Conservation (phyloP, 1,140 invertebrate genomes). For the Drosophila gunungcola region DNA sequence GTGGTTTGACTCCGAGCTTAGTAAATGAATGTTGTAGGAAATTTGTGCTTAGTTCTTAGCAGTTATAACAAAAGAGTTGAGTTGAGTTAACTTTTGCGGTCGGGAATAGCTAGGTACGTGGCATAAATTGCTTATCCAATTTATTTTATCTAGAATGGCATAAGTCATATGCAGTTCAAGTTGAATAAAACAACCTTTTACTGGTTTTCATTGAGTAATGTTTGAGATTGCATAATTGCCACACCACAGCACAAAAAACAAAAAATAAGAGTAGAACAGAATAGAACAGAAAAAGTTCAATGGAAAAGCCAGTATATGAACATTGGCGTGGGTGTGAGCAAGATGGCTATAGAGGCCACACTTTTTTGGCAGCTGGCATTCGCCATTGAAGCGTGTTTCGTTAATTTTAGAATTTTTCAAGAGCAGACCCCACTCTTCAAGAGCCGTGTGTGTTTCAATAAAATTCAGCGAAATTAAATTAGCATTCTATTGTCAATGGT, state of each 20-base stretch:
- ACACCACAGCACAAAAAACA: not conserved
- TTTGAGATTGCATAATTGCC: constrained; percentile 42
- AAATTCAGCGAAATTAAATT: constrained; percentile 59
- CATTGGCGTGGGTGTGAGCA: constrained; percentile 10
- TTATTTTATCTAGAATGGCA: not conserved
- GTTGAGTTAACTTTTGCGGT: constrained; percentile 1
- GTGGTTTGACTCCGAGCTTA: constrained; percentile 9
- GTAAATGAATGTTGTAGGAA: constrained; percentile 6
- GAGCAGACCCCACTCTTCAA: constrained; percentile 14
- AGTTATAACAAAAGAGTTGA: constrained; percentile 6
- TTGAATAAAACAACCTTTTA: constrained; percentile 17
- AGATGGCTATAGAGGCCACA: constrained; percentile 35
- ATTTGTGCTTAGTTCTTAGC: not conserved
- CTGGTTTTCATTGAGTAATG: constrained; percentile 21
- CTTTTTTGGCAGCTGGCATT: constrained; percentile 45
- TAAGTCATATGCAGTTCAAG: constrained; percentile 1
- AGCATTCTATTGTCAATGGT: constrained; percentile 56
- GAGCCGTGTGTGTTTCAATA: constrained; percentile 12
- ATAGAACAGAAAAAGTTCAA: constrained; percentile 32
- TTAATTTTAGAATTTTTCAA: constrained; percentile 76
- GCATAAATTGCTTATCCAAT: constrained; percentile 9
- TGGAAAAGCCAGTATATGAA: constrained; percentile 21
- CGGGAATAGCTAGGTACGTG: constrained; percentile 14
- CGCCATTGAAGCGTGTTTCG: constrained; percentile 52
- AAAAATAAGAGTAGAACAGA: constrained; percentile 7